These are phyloP conservation scores for Puntigrus tetrazona DNA, from an alignment of 2,113 vertebrate species.

Conservation along the genomic window DNA sequence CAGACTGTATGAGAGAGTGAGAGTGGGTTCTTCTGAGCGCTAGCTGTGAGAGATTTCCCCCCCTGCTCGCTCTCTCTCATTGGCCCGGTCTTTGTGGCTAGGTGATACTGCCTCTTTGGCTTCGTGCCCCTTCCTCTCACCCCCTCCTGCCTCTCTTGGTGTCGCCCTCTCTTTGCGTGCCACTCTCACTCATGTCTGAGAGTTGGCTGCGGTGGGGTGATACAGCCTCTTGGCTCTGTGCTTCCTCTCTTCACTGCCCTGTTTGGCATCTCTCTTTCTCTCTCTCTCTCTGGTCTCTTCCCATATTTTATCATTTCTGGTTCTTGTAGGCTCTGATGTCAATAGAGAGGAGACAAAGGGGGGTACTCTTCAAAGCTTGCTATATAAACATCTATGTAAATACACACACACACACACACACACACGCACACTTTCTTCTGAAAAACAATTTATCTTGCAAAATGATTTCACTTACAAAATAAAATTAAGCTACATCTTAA, in stretches of 20 bases:
- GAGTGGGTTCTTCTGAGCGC: constrained; percentile 29
- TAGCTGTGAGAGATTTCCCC: constrained; percentile 19
- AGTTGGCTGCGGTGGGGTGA: constrained; percentile 5
- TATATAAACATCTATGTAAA: not conserved
- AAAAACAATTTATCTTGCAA: not conserved
- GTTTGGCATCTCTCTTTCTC: not conserved
- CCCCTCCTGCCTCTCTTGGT: not conserved
- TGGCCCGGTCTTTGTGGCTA: constrained; percentile 14
- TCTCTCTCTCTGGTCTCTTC: not conserved
- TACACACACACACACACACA: not conserved
- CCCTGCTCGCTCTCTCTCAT: not conserved
- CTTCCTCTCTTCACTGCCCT: not conserved
- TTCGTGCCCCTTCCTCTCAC: constrained; percentile 44
- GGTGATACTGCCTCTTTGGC: constrained; percentile 51
- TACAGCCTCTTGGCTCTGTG: constrained; percentile 26
- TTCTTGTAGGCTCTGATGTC: constrained; percentile 42
- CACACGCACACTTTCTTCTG: constrained; percentile 9
- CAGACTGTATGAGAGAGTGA: constrained; percentile 26
- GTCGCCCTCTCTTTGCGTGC: constrained; percentile 16
- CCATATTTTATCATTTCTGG: not conserved
- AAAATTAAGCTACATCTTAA: not conserved
- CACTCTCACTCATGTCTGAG: constrained; percentile 20
- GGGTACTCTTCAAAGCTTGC: not conserved
- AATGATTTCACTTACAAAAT: not conserved
- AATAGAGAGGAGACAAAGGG: constrained; percentile 17